Base-by-base conservation (phyloP, 2,113 vertebrate genomes). In the Hemibagrus wyckioides region DNA sequence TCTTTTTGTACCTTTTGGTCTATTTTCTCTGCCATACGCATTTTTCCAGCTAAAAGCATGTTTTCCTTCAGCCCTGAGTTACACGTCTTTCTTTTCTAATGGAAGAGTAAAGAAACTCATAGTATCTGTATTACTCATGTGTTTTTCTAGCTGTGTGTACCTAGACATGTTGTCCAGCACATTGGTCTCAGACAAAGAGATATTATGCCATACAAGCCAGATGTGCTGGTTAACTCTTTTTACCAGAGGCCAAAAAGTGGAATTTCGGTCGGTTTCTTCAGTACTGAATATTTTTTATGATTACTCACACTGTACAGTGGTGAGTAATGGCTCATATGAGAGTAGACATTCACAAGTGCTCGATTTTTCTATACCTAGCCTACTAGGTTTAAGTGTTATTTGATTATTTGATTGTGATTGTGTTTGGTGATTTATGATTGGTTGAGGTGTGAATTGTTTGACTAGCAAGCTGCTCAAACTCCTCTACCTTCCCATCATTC, bases 141-240 rank as follows among this genome's bases (percentile, higher is more conserved):
- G 25, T 50, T 59, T 30, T 79, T 44, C 19, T 8, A 25, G 39
- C 57, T 79, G 13, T 56, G 57, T 83, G 48, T 7, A 33, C 39
- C 44, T 77, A 3, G 28, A 23, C 50, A 17, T 82, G 80, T 59
- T 56, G n/a, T 69, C 15, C 85, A 77, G 30, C 44, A 83, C 3
- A 14, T 15, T 59, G 71, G 2, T 86, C 71, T 79, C 85, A 80
- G 56, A 84, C 80, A 59, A 86, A 44, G 39, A 86, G 75, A 84
- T 61, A 73, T 84, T 23, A 80, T 87, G n/a, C n/a, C n/a, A n/a
- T 57, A 71, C 9, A 39, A 56, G 44, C 63, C 54, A 65, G 76
- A 59, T 85, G 82, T 87, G 82, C 65, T 85, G 88, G 73, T 89
- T 48, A 48, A 48, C 44, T 48, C 44, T 48, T 48, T 48, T 48